A percentile compares a stretch with the other conserved stretches of the same genome.
These are phyloP conservation scores for Daktulosphaira vitifoliae DNA, from an alignment of 1,140 invertebrate genomes.

Conservation along the genomic window DNA sequence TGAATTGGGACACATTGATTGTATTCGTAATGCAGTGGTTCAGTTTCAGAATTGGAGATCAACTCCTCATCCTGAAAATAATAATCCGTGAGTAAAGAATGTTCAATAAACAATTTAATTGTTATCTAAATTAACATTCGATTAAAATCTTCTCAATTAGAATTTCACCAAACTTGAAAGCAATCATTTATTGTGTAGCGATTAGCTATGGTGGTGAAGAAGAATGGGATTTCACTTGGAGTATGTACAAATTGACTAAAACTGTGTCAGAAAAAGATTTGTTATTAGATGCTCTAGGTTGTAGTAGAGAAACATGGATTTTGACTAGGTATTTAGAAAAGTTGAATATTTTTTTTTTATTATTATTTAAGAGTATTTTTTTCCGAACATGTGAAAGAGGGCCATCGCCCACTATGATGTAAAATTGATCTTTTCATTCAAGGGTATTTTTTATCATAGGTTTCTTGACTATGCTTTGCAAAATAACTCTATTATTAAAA, in stretches of 20 bases:
- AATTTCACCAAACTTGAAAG: slow-evolving; percentile 71
- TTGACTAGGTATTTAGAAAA: slow-evolving; percentile 54
- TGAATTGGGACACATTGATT: slow-evolving; percentile 57
- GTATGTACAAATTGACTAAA: slow-evolving; percentile 60
- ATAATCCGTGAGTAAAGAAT: slow-evolving; percentile 59
- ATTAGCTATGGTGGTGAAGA: slow-evolving; percentile 65
- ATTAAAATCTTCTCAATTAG: too few species aligned
- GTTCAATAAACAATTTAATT: too few species aligned
- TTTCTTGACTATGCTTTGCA: slow-evolving; percentile 62
- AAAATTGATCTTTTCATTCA: too few species aligned
- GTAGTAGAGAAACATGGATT: slow-evolving; percentile 66
- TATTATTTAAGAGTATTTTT: too few species aligned
- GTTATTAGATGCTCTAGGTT: slow-evolving; percentile 66
- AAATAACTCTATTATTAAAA: slow-evolving; percentile 64
- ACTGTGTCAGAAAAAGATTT: slow-evolving; percentile 67
- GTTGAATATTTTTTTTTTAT: too few species aligned
- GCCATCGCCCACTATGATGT: too few species aligned
- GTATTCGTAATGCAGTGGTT: slow-evolving; percentile 55
- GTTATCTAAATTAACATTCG: too few species aligned
- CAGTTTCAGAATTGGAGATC: slow-evolving; percentile 61
- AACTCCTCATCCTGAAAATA: slow-evolving; percentile 55
- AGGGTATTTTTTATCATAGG: slow-evolving; percentile 43
- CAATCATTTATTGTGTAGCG: slow-evolving; percentile 73
- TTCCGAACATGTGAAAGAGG: too few species aligned
- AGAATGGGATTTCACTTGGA: slow-evolving; percentile 80